These are phyloP conservation scores for Hippocampus abdominalis DNA, from an alignment of 2,113 vertebrate species.

Conservation along the genomic window DNA sequence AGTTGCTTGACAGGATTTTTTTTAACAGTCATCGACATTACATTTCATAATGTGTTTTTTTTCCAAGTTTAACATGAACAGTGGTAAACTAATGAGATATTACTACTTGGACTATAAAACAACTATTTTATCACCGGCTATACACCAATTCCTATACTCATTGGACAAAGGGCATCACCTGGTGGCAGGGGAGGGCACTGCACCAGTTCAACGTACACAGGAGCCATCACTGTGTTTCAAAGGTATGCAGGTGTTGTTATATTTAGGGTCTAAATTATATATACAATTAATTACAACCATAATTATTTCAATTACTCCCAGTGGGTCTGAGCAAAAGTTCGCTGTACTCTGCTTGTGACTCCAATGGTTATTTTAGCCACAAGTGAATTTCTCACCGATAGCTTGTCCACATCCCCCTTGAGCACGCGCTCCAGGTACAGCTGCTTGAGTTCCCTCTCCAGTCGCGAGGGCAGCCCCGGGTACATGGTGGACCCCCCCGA, in stretches of 20 bases:
- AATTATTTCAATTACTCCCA: no score
- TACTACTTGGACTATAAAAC: background rate
- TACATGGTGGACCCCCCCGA: slow-evolving; percentile 99
- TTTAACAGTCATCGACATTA: background rate
- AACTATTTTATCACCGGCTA: background rate
- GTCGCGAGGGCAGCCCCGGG: slow-evolving; percentile 90
- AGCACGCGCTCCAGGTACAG: slow-evolving; percentile 96
- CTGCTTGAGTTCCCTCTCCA: slow-evolving; percentile 97
- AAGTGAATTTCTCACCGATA: slow-evolving; percentile 81
- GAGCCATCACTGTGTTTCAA: background rate
- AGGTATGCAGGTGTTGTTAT: background rate
- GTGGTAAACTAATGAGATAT: no score
- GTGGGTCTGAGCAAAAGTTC: background rate
- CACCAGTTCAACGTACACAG: background rate
- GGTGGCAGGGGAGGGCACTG: background rate
- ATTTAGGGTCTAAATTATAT: background rate
- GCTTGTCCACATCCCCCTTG: slow-evolving; percentile 97
- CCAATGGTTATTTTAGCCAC: background rate
- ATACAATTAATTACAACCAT: background rate
- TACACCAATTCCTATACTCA: background rate
- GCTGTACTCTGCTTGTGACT: background rate
- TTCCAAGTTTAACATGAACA: background rate
- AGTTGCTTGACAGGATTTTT: background rate
- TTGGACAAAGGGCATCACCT: background rate
- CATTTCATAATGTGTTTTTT: background rate